A percentile compares a stretch with the other conserved stretches of the same genome.
These are phyloP conservation scores for Glossophaga mutica DNA, from an alignment of 2,797 vertebrate species.

Conservation along the genomic window DNA sequence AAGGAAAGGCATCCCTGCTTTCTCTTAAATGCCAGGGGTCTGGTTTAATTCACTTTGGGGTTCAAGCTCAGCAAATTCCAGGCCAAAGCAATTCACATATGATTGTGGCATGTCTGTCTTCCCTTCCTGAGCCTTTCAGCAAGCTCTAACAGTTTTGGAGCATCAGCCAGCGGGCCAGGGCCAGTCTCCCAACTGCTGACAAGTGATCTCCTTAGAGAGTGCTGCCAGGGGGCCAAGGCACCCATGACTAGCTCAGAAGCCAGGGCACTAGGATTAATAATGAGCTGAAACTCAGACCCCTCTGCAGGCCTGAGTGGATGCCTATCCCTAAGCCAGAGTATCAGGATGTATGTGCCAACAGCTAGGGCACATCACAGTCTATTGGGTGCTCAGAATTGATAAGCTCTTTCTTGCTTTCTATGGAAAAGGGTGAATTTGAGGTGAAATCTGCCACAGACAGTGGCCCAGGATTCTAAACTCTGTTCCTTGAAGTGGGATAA, in stretches of 20 bases:
- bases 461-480: background rate
- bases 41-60: background rate
- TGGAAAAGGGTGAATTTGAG: background rate
- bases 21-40: background rate
- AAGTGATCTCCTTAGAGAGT: constrained; percentile 17
- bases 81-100: background rate
- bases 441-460: background rate
- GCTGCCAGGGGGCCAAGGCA: background rate
- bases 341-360: background rate
- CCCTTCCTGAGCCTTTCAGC: background rate
- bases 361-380: background rate
- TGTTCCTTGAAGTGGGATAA: background rate
- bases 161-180: background rate
- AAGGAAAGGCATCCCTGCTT: background rate
- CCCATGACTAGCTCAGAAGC: background rate
- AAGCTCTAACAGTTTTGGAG: background rate
- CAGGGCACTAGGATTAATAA: background rate
- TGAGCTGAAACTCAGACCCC: background rate
- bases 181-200: background rate
- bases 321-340: background rate
- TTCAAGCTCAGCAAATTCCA: background rate
- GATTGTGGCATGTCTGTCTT: background rate
- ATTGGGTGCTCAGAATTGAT: background rate
- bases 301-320: background rate
- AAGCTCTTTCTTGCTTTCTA: background rate